Percentiles rank a stretch among this genome's conserved stretches.
Evolutionary conservation across 1,140 invertebrate genomes (phyloP).

Genomic region (Thaumetopoea pityocampa): DNA sequence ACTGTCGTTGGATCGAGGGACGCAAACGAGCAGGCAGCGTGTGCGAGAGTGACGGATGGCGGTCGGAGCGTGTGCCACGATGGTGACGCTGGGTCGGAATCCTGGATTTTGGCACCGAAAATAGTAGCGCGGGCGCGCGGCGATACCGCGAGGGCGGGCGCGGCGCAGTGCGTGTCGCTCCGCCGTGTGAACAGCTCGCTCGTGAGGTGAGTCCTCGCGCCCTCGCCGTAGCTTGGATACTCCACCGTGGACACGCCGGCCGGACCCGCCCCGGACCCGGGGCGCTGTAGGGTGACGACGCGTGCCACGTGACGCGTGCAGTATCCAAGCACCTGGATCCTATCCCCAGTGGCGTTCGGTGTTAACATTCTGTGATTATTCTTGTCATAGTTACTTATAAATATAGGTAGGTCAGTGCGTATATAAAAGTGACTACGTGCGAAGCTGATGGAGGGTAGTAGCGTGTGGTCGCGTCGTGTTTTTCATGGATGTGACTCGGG

Average conservation of each 20-base stretch:
- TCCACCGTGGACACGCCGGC: conserved; percentile 33
- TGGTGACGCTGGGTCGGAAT: conserved; percentile 55
- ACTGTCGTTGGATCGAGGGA: no score
- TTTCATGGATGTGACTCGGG: conserved; percentile 52
- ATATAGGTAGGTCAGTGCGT: conserved; percentile 7
- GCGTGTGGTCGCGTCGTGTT: conserved; percentile 25
- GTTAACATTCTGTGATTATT: conserved; percentile 18
- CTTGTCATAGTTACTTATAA: conserved; percentile 1
- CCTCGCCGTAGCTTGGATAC: conserved; percentile 42
- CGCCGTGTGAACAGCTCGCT: conserved; percentile 69
- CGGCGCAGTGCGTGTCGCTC: conserved; percentile 71
- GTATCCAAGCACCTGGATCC: conserved; percentile 51
- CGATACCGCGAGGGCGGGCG: conserved; percentile 44
- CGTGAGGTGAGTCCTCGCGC: conserved; percentile 68
- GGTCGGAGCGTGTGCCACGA: conserved; percentile 31
- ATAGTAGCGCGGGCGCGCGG: conserved; percentile 66
- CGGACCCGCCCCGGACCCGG: conserved; percentile 2
- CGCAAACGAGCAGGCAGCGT: conserved; percentile 25
- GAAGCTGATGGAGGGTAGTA: conserved; percentile 6
- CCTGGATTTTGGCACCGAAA: conserved; percentile 73
- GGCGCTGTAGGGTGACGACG: conserved; percentile 21
- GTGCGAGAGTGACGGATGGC: conserved; percentile 45
- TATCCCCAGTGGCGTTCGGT: conserved; percentile 20
- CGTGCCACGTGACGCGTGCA: conserved; percentile 36
- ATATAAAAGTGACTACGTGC: conserved; percentile 3